These are phyloP conservation scores for Tragelaphus imberbis DNA, from an alignment of 2,113 vertebrate genomes.

Conservation along the genomic window DNA sequence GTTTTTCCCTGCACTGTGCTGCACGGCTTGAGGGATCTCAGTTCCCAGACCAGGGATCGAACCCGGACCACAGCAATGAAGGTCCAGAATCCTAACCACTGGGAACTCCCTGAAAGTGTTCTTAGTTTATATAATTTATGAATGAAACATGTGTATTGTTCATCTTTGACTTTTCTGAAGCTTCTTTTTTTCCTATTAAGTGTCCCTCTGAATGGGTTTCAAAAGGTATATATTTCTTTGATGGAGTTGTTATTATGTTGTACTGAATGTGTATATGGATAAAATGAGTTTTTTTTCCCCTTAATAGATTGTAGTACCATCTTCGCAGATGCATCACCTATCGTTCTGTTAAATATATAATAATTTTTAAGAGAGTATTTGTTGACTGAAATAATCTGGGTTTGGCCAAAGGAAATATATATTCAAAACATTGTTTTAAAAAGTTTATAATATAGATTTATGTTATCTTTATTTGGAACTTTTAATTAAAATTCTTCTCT, in stretches of 20 bases:
- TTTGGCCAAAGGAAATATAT: background rate
- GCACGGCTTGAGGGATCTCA: fast-evolving
- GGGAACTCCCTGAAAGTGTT: background rate
- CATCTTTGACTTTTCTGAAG: background rate
- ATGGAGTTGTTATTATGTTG: background rate
- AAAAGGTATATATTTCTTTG: background rate
- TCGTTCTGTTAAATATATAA: background rate
- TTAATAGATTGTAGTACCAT: background rate
- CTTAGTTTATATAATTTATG: background rate
- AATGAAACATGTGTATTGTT: background rate
- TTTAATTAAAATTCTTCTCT: background rate
- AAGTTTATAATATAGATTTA: background rate
- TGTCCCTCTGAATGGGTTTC: background rate
- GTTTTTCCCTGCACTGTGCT: background rate
- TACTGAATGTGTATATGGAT: background rate
- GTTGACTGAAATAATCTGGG: background rate
- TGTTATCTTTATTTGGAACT: background rate
- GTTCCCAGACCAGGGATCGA: background rate
- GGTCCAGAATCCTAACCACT: background rate
- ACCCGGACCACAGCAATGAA: background rate
- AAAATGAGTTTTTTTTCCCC: background rate
- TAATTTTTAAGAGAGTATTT: background rate
- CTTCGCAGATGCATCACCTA: background rate
- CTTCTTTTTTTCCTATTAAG: background rate
- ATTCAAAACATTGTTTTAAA: background rate